Evolutionary conservation across 2,113 vertebrate genomes (phyloP), one percentile per base, ranked within the genome.

Genomic region (Alligator mississippiensis): DNA sequence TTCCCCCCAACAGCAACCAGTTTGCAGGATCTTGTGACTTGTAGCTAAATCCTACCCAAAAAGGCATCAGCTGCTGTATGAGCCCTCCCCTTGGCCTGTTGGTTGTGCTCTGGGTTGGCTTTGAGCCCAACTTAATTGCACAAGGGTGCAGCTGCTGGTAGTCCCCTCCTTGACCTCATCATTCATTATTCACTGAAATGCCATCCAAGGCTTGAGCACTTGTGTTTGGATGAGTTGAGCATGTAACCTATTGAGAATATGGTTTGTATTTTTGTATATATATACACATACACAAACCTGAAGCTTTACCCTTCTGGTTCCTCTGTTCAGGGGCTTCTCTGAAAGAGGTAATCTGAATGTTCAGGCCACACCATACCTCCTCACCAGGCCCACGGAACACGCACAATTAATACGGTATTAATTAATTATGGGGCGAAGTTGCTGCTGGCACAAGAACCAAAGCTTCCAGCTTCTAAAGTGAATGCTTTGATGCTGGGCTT

Each of bases 401-500:
- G 91, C 92, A 96, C 97, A 97, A 95, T 98, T 97, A 97, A 97
- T 97, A 92, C 5, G 2, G 25, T 89, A 95, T 97, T 97, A 97
- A 98, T 97, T 97, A 97, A 96, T 97, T 96, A 96, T 70, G 83
- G 83, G 60, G 82, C 75, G 72, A 94, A 77, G 66, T 92, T 1
- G 30, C 94, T 95, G 86, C 93, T 98, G 97, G 97, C 97, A 93
- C 90, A 88, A 93, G 96, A 96, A 88, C 77, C 94, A 92, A 98
- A 93, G 81, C 94, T 97, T 94, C 95, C 95, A 96, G 95, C 95
- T 96, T 96, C 94, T 96, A 84, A 97, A 97, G 94, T 90, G 93
- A 97, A 94, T 91, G 91, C 97, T 98, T 98, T 97, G 96, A 97
- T 96, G 95, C 90, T 80, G 91, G 93, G 92, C 95, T 97, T 97